phyloP scores from a whole-genome alignment of 1,140 invertebrate genomes.

The Melitaea cinxia region DNA sequence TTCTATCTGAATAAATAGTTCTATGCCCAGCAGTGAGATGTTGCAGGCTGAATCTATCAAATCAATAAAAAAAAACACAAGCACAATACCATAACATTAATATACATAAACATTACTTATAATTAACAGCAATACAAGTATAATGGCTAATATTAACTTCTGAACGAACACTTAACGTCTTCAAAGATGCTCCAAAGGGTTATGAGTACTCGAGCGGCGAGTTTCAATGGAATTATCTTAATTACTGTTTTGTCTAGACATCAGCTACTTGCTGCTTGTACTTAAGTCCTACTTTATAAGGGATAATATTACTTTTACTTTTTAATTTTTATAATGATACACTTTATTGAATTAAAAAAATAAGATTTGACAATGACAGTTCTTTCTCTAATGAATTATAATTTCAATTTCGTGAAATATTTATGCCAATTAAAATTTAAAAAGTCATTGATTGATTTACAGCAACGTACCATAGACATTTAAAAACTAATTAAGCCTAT shows the following conservation, averaged over 20 bases:
- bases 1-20: too few relatives aligned
- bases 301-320: not conserved
- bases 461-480: not conserved
- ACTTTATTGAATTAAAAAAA: too few relatives aligned
- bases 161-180: conserved; percentile 54
- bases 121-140: conserved; percentile 11
- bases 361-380: too few relatives aligned
- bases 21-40: too few relatives aligned
- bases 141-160: not conserved
- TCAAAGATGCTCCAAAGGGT: conserved; percentile 55
- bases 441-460: not conserved
- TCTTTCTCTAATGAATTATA: too few relatives aligned
- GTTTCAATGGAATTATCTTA: conserved; percentile 56
- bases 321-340: not conserved
- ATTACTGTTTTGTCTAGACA: conserved; percentile 65
- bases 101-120: conserved; percentile 6
- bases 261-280: conserved; percentile 42
- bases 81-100: too few relatives aligned
- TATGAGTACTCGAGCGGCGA: conserved; percentile 56
- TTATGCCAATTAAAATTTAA: not conserved
- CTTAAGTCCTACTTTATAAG: not conserved
- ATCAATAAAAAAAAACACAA: not conserved
- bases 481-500: conserved; percentile 50
- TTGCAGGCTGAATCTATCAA: too few relatives aligned
- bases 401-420: not conserved